These are phyloP conservation scores for Cercocebus atys DNA, from an alignment of 2,113 vertebrate species.

Conservation along the genomic window DNA sequence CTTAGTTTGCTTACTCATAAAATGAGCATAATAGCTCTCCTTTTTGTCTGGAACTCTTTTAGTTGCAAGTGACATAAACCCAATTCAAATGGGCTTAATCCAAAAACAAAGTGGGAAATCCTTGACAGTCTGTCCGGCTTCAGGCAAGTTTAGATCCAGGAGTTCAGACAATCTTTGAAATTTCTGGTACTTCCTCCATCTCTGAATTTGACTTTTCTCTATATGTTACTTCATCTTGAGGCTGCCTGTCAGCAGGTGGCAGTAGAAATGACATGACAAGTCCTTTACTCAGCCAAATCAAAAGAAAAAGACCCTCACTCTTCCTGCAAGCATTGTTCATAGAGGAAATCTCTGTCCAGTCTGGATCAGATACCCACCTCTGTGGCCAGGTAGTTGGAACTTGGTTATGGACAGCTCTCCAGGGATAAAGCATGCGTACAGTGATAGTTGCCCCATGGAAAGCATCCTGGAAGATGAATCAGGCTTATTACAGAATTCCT, in stretches of 20 bases:
- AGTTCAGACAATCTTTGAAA: not conserved
- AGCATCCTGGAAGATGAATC: not conserved
- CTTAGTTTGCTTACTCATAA: constrained; percentile 12
- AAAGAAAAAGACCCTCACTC: not conserved
- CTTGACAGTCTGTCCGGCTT: not conserved
- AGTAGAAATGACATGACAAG: not conserved
- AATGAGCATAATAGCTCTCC: not conserved
- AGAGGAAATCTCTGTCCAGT: not conserved
- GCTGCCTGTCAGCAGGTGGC: not conserved
- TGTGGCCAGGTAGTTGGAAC: not conserved
- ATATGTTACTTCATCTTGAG: not conserved
- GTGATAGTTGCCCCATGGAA: not conserved
- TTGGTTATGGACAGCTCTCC: not conserved
- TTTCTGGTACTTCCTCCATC: not conserved
- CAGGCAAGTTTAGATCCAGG: not conserved
- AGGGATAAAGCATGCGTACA: not conserved
- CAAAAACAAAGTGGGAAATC: not conserved
- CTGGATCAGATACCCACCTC: not conserved
- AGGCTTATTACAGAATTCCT: not conserved
- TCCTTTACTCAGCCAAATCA: not conserved
- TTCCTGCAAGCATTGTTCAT: not conserved
- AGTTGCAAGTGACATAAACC: not conserved
- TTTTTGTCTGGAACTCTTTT: constrained; percentile 22
- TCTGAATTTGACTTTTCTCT: not conserved
- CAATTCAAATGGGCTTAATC: not conserved